Base-by-base conservation (phyloP, 2,113 vertebrate genomes). In the Etia nguti region DNA sequence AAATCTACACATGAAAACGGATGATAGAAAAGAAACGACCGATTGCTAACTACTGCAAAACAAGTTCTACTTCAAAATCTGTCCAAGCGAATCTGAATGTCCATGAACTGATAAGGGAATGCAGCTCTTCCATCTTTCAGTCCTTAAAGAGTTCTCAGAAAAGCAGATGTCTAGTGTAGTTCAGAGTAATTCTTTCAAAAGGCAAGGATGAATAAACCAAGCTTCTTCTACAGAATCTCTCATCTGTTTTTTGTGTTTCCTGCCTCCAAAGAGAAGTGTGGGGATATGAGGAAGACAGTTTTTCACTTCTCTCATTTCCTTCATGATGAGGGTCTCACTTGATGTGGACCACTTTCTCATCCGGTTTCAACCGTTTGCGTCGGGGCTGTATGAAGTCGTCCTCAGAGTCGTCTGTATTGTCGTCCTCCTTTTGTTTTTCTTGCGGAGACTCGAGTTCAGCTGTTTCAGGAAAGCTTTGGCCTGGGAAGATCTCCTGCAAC, bases 311-410 rank as follows among this genome's bases (percentile, higher is more conserved):
- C 79, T 79, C 43, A 7, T 57, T 83, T 91, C 24, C 68, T n/a
- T 10, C 26, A 8, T 15, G 8, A 81, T 20, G 10, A 68, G 31
- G n/a, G n/a, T 48, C 68, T 95, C 96, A 99, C 96, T 99, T 99
- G 96, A 99, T 98, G 96, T 99, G 98, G 89, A 99, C 82, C 43
- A 97, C 91, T 94, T 97, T 98, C 79, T 99, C 98, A 8, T 98
- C 98, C 18, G 96, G 96, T 97, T 99, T 99, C 98, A 99, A 98
- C 50, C 98, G 97, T 92, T 99, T 99, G 92, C 98, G 97, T 93
- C 97, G 97, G 6, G 98, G 99, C 59, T 99, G 98, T 96, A 98
- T 92, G 95, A 99, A 97, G 92, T 99, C 98, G 46, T 99, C 98
- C 80, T 98, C 98, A 10, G 98, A 99, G 96, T 99, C 98, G 70